phyloP scores from a whole-genome alignment of 2,797 vertebrate genomes.

The Enteromius mattozi region DNA sequence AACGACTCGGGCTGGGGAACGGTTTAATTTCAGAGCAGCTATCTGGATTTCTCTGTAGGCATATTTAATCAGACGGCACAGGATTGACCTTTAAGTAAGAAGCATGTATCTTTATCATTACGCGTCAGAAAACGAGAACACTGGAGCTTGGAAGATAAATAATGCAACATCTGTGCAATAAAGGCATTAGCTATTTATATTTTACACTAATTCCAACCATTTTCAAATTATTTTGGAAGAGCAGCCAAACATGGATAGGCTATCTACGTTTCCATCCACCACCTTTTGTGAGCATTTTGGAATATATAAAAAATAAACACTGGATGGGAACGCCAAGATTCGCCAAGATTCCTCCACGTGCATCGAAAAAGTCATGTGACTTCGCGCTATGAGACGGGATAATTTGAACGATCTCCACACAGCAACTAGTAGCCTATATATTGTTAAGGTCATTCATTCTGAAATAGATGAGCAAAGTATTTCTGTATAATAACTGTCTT shows the following conservation, averaged over 20 bases:
- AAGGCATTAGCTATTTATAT: neutral
- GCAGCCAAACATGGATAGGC: neutral
- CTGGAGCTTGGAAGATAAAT: neutral
- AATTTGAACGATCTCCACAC: too few species aligned
- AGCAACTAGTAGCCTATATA: too few species aligned
- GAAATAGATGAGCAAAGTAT: too few species aligned
- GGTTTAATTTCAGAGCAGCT: slow-evolving; percentile 21
- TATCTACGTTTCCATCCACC: too few species aligned
- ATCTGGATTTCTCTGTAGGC: neutral
- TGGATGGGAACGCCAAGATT: too few species aligned
- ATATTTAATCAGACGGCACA: neutral
- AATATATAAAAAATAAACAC: too few species aligned
- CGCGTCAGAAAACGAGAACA: neutral
- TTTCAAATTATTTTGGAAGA: neutral
- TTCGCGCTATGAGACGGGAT: too few species aligned
- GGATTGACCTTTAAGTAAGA: slow-evolving; percentile 1
- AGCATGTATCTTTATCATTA: neutral
- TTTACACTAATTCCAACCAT: neutral
- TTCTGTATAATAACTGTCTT: too few species aligned
- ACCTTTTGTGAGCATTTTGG: too few species aligned
- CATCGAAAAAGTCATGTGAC: neutral
- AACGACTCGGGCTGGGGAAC: neutral
- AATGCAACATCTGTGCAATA: neutral
- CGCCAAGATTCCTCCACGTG: slow-evolving; percentile 59
- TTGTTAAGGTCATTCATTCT: too few species aligned